Percentiles rank a stretch among this genome's conserved stretches.
Evolutionary conservation across 2,113 vertebrate species (phyloP).

Genomic region (Neogale vison): DNA sequence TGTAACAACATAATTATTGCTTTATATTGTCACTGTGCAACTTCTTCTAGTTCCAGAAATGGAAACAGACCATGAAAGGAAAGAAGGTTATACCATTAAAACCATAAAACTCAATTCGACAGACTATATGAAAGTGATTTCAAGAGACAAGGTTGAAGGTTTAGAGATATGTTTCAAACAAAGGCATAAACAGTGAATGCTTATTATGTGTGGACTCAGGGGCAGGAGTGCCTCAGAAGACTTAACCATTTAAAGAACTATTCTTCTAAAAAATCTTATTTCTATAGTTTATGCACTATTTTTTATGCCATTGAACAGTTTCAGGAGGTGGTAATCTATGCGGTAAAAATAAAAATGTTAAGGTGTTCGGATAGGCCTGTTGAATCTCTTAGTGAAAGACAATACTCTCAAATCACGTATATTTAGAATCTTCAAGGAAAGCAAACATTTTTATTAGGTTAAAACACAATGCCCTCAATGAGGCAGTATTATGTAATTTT

Average conservation of each 20-base stretch:
- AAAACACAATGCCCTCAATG: not conserved
- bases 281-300: not conserved
- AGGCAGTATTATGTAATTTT: not conserved
- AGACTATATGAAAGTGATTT: not conserved
- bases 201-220: not conserved
- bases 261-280: not conserved
- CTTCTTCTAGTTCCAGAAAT: not conserved
- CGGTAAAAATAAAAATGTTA: not conserved
- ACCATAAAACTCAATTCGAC: not conserved
- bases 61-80: not conserved
- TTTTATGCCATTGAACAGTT: not conserved
- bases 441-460: not conserved
- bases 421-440: not conserved
- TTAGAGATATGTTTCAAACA: not conserved
- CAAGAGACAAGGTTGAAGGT: not conserved
- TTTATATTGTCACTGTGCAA: not conserved
- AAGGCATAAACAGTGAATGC: not conserved
- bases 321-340: not conserved
- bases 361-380: not conserved
- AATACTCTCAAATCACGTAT: not conserved
- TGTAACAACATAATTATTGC: not conserved
- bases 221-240: not conserved
- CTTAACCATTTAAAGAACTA: not conserved
- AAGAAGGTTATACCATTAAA: not conserved
- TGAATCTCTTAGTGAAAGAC: not conserved